Base-by-base conservation (phyloP, 2,888 invertebrate genomes). In the Mesoligia furuncula region DNA sequence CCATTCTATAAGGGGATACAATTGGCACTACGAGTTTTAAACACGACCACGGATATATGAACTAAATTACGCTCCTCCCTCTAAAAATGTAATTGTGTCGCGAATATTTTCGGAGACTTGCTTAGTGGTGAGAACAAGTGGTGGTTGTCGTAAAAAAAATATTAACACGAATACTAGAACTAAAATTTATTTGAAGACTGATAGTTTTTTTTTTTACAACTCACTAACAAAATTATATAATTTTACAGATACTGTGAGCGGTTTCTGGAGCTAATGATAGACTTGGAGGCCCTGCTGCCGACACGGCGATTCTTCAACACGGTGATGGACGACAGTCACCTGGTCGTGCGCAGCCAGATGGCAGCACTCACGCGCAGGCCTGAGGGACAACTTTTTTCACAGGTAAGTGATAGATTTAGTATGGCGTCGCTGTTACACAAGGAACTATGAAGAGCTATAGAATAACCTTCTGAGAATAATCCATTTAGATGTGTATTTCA, bases 231-330 rank as follows among this genome's bases (percentile, higher is more conserved):
- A 36, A 51, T 9, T 42, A 61, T 42, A 61, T 17, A 45, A n/a
- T 54, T 73, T 73, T 76, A 24, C 81, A 98, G 96, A 88, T 99
- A 99, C 93, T 99, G 99, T 94, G 99, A 99, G 96, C 97, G 99
- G 65, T 99, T 99, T 95, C 94, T 99, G 81, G 99, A 99, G 95
- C 97, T 99, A 85, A 97, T 99, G 95, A 99, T 99, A 77, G 99
- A 99, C 94, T 96, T 99, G 88, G 99, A 99, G 92, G 99, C 99
- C 0, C 96, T 99, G 85, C 95, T 99, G 90, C 99, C 99, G 0
- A 99, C 99, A 0, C 97, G 99, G 59, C 97, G 99, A 70, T 99
- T 99, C 95, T 99, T 99, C 95, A 99, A 99, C 95, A 98, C 99
- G 0, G 98, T 99, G 1, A 97, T 99, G 94, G 99, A 99, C 92